Conservation (phyloP, 2,888 invertebrate species). For the Barypeithes pellucidus region DNA sequence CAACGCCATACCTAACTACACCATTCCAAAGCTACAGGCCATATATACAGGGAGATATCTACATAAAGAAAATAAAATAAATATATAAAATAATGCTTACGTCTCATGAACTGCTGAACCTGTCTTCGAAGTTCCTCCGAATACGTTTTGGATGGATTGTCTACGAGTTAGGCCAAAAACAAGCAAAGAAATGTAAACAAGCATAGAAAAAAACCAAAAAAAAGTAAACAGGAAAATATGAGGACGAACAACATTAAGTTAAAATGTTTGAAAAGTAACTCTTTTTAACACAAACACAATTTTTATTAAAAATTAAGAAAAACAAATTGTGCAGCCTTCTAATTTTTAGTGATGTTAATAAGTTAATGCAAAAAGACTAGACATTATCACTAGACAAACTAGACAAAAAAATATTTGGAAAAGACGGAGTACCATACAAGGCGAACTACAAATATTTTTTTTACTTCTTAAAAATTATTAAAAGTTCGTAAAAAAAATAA, state of each 20-base stretch:
- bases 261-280: slow-evolving; percentile 1
- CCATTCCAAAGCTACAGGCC: slow-evolving; percentile 1
- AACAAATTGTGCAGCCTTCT: slow-evolving; percentile 9
- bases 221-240: not conserved
- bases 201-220: slow-evolving; percentile 3
- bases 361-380: slow-evolving; percentile 15
- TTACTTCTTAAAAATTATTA: too few species aligned
- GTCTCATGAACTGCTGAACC: slow-evolving; percentile 67
- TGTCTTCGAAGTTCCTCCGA: slow-evolving; percentile 67
- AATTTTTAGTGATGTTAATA: not conserved
- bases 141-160: slow-evolving; percentile 67
- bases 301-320: not conserved
- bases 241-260: slow-evolving; percentile 10
- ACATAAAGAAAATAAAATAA: slow-evolving; percentile 44
- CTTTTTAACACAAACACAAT: not conserved
- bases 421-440: not conserved
- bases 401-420: not conserved
- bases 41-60: slow-evolving; percentile 9
- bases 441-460: too few species aligned
- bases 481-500: too few species aligned
- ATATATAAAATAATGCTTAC: slow-evolving; percentile 63
- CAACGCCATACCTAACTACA: not conserved
- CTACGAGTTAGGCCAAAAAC: slow-evolving; percentile 60
- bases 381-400: slow-evolving; percentile 6
- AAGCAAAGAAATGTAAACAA: slow-evolving; percentile 57